Conservation (phyloP, 92 coral and sea anemone genomes). For the Diadumene lineata region DNA sequence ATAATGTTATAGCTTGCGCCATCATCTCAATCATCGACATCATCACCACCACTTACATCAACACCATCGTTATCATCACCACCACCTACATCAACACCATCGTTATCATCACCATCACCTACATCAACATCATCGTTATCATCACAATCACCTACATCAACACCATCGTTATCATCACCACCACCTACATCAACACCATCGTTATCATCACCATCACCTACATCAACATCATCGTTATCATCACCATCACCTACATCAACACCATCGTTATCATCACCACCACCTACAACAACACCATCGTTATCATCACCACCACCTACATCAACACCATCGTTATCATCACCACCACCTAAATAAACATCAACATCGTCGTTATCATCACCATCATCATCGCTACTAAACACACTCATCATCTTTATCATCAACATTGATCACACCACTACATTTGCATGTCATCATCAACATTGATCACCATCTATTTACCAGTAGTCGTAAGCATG, state of each 20-base stretch:
- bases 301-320: background rate
- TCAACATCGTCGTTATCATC: too few relatives aligned
- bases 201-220: background rate
- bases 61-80: background rate
- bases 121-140: background rate
- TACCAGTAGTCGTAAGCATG: constrained; percentile 62
- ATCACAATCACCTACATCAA: background rate
- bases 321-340: background rate
- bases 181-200: background rate
- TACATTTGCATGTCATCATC: too few relatives aligned
- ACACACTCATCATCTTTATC: too few relatives aligned
- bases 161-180: background rate
- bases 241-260: background rate
- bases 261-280: background rate
- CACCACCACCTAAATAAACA: background rate
- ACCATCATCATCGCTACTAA: too few relatives aligned
- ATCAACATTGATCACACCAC: too few relatives aligned
- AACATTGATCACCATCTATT: too few relatives aligned
- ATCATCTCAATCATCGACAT: background rate
- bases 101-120: background rate
- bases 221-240: background rate
- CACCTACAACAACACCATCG: background rate
- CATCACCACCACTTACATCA: background rate
- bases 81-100: background rate
- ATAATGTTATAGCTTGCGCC: background rate